A percentile compares a stretch with the other conserved stretches of the same genome.
phyloP scores from a whole-genome alignment of 1,140 invertebrate species.

The Theocolax elegans region DNA sequence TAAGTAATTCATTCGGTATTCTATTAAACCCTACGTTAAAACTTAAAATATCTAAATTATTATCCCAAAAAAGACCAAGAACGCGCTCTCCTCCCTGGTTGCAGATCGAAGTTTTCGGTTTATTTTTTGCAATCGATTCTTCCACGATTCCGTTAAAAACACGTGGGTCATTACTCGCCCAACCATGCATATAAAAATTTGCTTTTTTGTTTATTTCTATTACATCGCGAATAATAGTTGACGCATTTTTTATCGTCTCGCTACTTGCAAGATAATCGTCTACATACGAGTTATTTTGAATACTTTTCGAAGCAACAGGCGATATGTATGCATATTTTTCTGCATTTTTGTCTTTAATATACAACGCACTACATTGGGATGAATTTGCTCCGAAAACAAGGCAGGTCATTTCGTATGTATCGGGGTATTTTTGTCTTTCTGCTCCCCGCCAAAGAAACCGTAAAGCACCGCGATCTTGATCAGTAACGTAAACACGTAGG shows the following conservation, averaged over 20 bases:
- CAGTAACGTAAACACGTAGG: no score
- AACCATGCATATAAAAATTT: slow-evolving; percentile 2
- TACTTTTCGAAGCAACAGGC: not conserved
- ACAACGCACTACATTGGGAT: no score
- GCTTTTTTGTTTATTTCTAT: not conserved
- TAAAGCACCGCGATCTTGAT: no score
- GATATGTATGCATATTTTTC: no score
- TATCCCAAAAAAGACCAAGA: not conserved
- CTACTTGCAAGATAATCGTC: not conserved
- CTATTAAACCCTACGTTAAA: not conserved
- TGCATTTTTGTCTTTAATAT: no score
- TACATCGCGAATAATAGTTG: not conserved
- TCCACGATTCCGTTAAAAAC: not conserved
- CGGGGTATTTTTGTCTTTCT: no score
- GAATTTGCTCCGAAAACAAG: no score
- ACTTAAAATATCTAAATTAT: not conserved
- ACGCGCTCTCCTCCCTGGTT: no score
- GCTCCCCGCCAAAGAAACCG: no score
- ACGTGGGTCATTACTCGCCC: not conserved
- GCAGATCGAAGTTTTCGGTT: no score
- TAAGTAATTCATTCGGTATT: not conserved
- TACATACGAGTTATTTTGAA: not conserved
- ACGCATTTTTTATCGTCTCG: not conserved
- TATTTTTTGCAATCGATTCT: no score
- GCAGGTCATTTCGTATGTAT: no score